Evolutionary conservation across 2,113 vertebrate species (phyloP).

Genomic region (Ranitomeya imitator): DNA sequence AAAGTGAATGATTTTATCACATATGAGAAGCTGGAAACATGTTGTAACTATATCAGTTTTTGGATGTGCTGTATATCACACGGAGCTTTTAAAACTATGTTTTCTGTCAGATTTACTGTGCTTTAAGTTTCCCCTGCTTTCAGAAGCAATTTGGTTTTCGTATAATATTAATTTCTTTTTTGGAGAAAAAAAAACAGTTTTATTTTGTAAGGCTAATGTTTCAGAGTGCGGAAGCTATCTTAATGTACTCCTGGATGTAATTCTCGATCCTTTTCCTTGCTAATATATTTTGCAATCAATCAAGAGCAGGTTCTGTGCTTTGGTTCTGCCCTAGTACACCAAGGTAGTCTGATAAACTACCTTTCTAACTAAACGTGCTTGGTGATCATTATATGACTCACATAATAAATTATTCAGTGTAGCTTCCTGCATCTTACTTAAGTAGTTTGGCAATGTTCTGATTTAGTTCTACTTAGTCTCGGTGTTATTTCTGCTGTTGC

Average conservation of each 20-base stretch:
- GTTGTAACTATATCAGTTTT: slow-evolving; percentile 50
- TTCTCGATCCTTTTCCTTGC: slow-evolving; percentile 80
- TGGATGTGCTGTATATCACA: slow-evolving; percentile 38
- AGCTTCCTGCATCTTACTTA: slow-evolving; percentile 72
- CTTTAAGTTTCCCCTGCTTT: slow-evolving; percentile 38
- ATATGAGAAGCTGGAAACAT: slow-evolving; percentile 42
- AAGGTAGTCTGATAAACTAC: slow-evolving; percentile 79
- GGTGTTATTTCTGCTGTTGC: slow-evolving; percentile 66
- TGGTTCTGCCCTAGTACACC: slow-evolving; percentile 73
- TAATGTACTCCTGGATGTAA: slow-evolving; percentile 77
- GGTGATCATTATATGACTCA: slow-evolving; percentile 79
- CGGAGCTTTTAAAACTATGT: slow-evolving; percentile 40
- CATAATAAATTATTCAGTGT: slow-evolving; percentile 76
- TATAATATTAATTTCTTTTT: slow-evolving; percentile 80
- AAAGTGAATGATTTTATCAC: slow-evolving; percentile 53
- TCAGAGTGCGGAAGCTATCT: slow-evolving; percentile 67
- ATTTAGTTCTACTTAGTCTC: slow-evolving; percentile 40
- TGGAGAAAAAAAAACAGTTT: slow-evolving; percentile 67
- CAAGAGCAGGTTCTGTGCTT: slow-evolving; percentile 72
- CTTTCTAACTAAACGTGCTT: slow-evolving; percentile 78
- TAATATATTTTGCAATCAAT: slow-evolving; percentile 81
- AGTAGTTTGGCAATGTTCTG: slow-evolving; percentile 68
- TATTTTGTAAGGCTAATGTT: slow-evolving; percentile 67
- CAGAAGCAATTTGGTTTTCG: slow-evolving; percentile 69
- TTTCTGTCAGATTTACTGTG: slow-evolving; percentile 48